phyloP scores from a whole-genome alignment of 2,888 invertebrate genomes.

The Lithophane semibrunnea region DNA sequence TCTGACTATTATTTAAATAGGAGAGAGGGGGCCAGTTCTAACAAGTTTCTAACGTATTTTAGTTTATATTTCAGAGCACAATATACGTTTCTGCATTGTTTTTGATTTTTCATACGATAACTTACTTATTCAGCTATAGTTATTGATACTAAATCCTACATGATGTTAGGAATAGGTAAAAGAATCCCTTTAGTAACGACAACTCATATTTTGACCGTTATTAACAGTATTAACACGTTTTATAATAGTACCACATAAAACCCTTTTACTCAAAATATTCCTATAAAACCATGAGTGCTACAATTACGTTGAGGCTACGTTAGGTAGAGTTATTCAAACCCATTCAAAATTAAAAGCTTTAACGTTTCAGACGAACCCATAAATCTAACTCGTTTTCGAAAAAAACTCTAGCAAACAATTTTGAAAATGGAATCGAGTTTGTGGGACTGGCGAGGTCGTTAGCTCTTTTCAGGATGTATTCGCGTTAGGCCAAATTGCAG shows the following conservation, averaged over 20 bases:
- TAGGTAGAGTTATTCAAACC: constrained; percentile 3
- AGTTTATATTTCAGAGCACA: too few relatives aligned
- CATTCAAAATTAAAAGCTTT: constrained; percentile 23
- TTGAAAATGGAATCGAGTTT: constrained; percentile 11
- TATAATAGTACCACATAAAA: constrained; percentile 23
- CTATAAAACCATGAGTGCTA: constrained; percentile 27
- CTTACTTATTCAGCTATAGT: too few relatives aligned
- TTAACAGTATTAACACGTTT: constrained; percentile 21
- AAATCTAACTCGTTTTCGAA: constrained; percentile 4
- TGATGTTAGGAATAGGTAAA: background rate
- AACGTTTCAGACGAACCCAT: background rate
- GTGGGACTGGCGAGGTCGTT: constrained; percentile 6
- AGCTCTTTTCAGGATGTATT: constrained; percentile 18
- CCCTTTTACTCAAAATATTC: constrained; percentile 36
- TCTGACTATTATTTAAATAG: background rate
- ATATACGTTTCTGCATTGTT: too few relatives aligned
- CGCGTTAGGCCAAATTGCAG: background rate
- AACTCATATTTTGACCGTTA: constrained; percentile 3
- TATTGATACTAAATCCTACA: background rate
- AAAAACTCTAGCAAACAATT: constrained; percentile 37
- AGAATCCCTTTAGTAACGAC: background rate
- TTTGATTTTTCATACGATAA: too few relatives aligned
- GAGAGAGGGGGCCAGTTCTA: too few relatives aligned
- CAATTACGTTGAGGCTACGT: too few relatives aligned
- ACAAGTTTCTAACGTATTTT: too few relatives aligned